phyloP scores from a whole-genome alignment of 2,888 invertebrate species.

The Cheilosia grossa region DNA sequence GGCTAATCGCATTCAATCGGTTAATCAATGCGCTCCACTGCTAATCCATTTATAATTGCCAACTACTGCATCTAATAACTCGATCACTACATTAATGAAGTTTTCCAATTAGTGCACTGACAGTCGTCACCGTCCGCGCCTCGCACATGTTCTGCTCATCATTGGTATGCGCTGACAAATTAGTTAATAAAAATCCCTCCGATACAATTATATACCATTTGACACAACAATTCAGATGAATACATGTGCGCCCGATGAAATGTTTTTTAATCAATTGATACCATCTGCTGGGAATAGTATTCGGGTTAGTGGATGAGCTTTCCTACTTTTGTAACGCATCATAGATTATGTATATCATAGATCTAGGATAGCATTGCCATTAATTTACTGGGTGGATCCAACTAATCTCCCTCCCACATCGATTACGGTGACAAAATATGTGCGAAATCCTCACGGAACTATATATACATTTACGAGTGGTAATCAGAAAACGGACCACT shows the following conservation, averaged over 20 bases:
- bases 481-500: background rate
- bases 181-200: background rate
- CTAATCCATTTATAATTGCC: slow-evolving; percentile 2
- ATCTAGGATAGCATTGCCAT: background rate
- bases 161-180: background rate
- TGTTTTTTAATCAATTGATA: background rate
- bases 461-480: background rate
- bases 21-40: background rate
- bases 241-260: background rate
- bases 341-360: background rate
- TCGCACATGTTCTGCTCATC: background rate
- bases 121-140: background rate
- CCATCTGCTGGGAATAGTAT: background rate
- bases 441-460: background rate
- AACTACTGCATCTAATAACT: background rate
- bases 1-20: no score
- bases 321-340: background rate
- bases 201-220: background rate
- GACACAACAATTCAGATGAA: background rate
- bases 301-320: background rate
- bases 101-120: background rate
- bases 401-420: background rate
- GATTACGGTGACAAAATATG: background rate
- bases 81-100: background rate
- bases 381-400: background rate